These are phyloP conservation scores for Clusia tigrina DNA, from an alignment of 2,888 invertebrate genomes.

Conservation along the genomic window DNA sequence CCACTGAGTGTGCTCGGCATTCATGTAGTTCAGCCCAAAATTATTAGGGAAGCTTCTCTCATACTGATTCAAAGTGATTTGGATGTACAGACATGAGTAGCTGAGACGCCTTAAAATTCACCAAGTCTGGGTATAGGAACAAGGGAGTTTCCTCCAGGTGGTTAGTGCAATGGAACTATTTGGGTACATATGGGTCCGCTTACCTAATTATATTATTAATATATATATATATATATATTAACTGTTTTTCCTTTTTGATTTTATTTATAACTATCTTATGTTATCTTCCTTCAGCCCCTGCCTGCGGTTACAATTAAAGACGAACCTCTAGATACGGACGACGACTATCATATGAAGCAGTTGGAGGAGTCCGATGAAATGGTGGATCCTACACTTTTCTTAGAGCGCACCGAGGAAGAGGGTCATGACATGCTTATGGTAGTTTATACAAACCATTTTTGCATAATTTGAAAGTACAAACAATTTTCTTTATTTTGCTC, in stretches of 20 bases:
- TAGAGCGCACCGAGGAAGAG: slow-evolving; percentile 61
- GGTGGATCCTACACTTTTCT: slow-evolving; percentile 63
- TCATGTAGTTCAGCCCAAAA: too few species aligned
- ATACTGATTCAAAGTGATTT: too few species aligned
- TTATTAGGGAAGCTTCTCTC: too few species aligned
- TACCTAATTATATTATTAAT: too few species aligned
- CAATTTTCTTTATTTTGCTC: slow-evolving; percentile 8
- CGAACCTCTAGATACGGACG: slow-evolving; percentile 60
- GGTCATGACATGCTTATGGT: slow-evolving; percentile 56
- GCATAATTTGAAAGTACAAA: not conserved
- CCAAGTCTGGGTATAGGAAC: too few species aligned
- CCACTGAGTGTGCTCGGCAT: too few species aligned
- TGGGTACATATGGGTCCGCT: too few species aligned
- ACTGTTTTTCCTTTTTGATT: slow-evolving; percentile 13
- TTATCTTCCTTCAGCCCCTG: slow-evolving; percentile 48
- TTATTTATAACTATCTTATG: slow-evolving; percentile 16
- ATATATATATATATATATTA: not conserved
- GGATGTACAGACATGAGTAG: too few species aligned
- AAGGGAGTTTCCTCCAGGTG: too few species aligned
- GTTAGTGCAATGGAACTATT: too few species aligned
- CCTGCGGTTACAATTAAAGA: slow-evolving; percentile 61
- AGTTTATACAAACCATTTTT: too few species aligned
- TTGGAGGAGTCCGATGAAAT: slow-evolving; percentile 61
- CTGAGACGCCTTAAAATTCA: too few species aligned
- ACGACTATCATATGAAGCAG: slow-evolving; percentile 54